Evolutionary conservation across 2,888 invertebrate genomes (phyloP).

Genomic region (Apotomis turbidana): DNA sequence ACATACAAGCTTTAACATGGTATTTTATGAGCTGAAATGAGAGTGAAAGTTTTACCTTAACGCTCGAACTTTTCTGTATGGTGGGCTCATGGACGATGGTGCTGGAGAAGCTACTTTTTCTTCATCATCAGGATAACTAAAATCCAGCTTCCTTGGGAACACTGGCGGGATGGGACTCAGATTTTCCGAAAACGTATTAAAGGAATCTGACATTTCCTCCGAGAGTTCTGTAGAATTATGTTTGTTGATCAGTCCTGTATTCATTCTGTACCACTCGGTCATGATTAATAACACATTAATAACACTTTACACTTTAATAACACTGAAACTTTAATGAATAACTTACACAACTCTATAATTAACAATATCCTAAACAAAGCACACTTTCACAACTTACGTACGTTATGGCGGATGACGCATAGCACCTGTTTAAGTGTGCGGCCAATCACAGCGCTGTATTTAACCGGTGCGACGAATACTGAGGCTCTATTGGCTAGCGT

Average conservation of each 20-base stretch:
- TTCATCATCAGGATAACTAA: constrained; percentile 75
- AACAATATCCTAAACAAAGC: constrained; percentile 59
- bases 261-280: constrained; percentile 79
- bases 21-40: constrained; percentile 50
- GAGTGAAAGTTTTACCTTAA: constrained; percentile 69
- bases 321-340: constrained; percentile 60
- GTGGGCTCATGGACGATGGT: constrained; percentile 75
- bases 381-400: constrained; percentile 72
- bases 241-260: constrained; percentile 65
- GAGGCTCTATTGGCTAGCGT: constrained; percentile 62
- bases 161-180: constrained; percentile 82
- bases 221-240: constrained; percentile 82
- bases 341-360: constrained; percentile 46
- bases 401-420: constrained; percentile 83
- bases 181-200: constrained; percentile 84
- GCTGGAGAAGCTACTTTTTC: constrained; percentile 70
- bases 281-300: constrained; percentile 66
- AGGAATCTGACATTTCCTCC: constrained; percentile 85
- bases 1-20: constrained; percentile 52
- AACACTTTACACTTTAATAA: constrained; percentile 63
- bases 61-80: constrained; percentile 85
- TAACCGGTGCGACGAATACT: constrained; percentile 73
- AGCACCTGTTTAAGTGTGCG: constrained; percentile 71
- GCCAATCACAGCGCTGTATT: constrained; percentile 68
- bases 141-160: constrained; percentile 85